Evolutionary conservation across 2,113 vertebrate genomes (phyloP).

Genomic region (Alethe castanea): DNA sequence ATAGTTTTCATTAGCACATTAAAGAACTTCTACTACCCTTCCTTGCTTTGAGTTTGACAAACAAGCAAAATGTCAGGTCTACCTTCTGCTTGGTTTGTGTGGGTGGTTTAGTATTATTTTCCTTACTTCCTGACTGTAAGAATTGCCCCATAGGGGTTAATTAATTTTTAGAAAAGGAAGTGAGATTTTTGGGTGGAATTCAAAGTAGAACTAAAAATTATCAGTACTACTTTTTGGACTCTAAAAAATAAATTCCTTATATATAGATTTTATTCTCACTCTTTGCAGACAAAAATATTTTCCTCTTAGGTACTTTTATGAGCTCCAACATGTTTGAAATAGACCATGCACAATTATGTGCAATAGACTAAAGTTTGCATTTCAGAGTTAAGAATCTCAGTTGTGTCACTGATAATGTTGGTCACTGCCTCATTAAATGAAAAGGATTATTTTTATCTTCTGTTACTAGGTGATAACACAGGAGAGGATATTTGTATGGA

Average conservation of each 20-base stretch:
- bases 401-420: background rate
- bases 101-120: background rate
- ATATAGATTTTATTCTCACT: background rate
- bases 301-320: background rate
- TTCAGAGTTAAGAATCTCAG: background rate
- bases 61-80: background rate
- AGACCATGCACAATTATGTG: background rate
- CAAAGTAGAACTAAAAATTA: background rate
- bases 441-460: conserved; percentile 21
- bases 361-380: background rate
- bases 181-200: background rate
- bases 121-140: background rate
- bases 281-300: background rate
- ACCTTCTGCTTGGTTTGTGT: background rate
- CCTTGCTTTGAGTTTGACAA: background rate
- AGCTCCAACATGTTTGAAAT: background rate
- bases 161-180: background rate
- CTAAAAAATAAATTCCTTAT: background rate
- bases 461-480: background rate
- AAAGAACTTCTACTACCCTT: background rate
- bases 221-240: background rate
- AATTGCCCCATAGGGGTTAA: background rate
- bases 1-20: background rate
- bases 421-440: conserved; percentile 1
- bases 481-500: background rate